phyloP scores from a whole-genome alignment of 1,140 invertebrate species.

The Ylistrum balloti region DNA sequence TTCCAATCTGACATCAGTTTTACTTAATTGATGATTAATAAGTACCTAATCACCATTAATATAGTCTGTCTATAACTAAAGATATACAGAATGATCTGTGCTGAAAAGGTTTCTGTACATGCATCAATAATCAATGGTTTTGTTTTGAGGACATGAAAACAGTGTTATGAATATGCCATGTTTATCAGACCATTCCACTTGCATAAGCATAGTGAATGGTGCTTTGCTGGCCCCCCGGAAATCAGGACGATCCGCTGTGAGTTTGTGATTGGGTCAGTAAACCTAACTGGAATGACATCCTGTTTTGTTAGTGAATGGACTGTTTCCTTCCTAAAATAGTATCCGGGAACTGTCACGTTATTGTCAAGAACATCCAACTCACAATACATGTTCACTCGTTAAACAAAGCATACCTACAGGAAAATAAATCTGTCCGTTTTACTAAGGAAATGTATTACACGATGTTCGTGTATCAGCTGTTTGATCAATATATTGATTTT shows the following conservation, averaged over 20 bases:
- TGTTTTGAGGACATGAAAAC: not conserved
- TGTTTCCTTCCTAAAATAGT: constrained; percentile 8
- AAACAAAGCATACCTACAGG: not conserved
- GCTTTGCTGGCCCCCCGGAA: not conserved
- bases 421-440: constrained; percentile 19
- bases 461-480: constrained; percentile 4
- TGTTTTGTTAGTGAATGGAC: constrained; percentile 26
- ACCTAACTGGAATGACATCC: not conserved
- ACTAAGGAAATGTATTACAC: constrained; percentile 20
- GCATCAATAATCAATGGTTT: not conserved
- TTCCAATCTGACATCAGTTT: too few relatives aligned
- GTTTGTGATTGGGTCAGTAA: not conserved
- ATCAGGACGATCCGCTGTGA: not conserved
- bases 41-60: too few relatives aligned
- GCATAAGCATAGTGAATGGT: not conserved
- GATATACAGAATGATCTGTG: not conserved
- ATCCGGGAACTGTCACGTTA: not conserved
- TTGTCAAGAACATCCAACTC: not conserved
- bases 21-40: too few relatives aligned
- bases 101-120: not conserved
- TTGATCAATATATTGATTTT: constrained; percentile 23
- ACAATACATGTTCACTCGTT: not conserved
- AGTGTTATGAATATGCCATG: constrained; percentile 5
- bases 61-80: too few relatives aligned
- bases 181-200: constrained; percentile 14